Evolutionary conservation across 53 echinoderm and acorn worm species (phyloP), one percentile per base, ranked within the genome.

Genomic region (Echinarachnius parma): DNA sequence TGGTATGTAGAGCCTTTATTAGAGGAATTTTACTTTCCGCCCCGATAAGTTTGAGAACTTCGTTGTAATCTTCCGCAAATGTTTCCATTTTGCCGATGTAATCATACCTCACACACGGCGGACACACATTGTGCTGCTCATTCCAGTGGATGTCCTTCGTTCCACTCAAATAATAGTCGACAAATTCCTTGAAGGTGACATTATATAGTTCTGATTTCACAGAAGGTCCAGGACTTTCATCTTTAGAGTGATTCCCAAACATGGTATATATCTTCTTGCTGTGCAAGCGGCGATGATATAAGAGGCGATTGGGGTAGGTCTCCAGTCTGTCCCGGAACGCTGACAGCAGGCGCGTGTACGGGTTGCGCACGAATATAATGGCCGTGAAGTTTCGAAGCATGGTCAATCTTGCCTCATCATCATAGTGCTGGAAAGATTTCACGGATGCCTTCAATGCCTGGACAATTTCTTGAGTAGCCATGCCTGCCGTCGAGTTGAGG

Each of bases 291-390:
- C 78, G 62, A 53, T 69, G 70, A 2, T 16, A 9, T 8, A 53
- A 33, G 21, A 53, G 52, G 3, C 70, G 70, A 34, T 69, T 69
- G 9, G 78, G 78, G 42, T 56, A 78, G 35, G 78, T 36, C 36
- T 78, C 78, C 36, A 78, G 42, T 64, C 64, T 78, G 22, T 78
- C 78, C 28, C 53, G 55, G 42, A 78, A 78, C 15, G 78, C 78
- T 18, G 63, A 63, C 37, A 78, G 29, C 3, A 78, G 23, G 21
- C 64, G 63, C 10, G 78, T 44, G 21, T 34, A 78, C 16, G 78
- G 78, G 21, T 78, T 34, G 19, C 78, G 62, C 3, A 78, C 78
- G 54, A 78, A 50, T 28, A 78, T 32, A 4, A 64, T 42, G 18
- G 52, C 23, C 8, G 78, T 78, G 64, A 39, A 78, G 13, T 78